Evolutionary conservation across 2,888 invertebrate genomes (phyloP), one percentile per base, ranked within the genome.

Genomic region (Lepidocyrtinus sp.): DNA sequence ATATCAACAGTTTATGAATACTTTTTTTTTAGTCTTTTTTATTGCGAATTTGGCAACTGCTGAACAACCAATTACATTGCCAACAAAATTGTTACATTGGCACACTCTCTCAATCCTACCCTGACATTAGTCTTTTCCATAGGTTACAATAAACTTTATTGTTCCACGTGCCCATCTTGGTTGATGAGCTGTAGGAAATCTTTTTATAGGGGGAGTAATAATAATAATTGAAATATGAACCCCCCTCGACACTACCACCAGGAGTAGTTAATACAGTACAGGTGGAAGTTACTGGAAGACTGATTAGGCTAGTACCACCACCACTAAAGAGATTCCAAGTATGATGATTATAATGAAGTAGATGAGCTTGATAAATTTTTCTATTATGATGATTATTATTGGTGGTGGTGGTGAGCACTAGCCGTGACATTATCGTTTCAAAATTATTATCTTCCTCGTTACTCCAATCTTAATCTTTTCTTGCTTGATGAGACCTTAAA

Each of bases 21-120:
- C 36, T 36, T 5, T 36, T 36, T 17, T 55, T 74, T 74, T 63
- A 69, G 75, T 69, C 69, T 75, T 69, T 36, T 36, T 36, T 36
- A 74, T 75, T 67, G 46, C 61, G 22, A 36, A 59, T 68, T 75
- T 75, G 75, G 75, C 75, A 75, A 75, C 63, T 62, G 50, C 62
- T 25, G 67, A 68, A 67, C 45, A 69, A 75, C 63, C 36, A 36
- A 36, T 36, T 36, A n/a, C 12, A 36, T 36, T 36, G 5, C 12
- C 36, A 36, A 36, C 5, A 36, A 36, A 36, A 36, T 36, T 36
- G 12, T 12, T 36, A 12, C 36, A 36, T 36, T 7, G 5, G 5
- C 12, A 36, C 5, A 36, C 12, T 36, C 5, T 36, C 36, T n/a
- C n/a, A n/a, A n/a, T n/a, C n/a, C n/a, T n/a, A n/a, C n/a, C n/a